These are phyloP conservation scores for Nipponia nippon DNA, from an alignment of 2,113 vertebrate genomes.

Conservation along the genomic window DNA sequence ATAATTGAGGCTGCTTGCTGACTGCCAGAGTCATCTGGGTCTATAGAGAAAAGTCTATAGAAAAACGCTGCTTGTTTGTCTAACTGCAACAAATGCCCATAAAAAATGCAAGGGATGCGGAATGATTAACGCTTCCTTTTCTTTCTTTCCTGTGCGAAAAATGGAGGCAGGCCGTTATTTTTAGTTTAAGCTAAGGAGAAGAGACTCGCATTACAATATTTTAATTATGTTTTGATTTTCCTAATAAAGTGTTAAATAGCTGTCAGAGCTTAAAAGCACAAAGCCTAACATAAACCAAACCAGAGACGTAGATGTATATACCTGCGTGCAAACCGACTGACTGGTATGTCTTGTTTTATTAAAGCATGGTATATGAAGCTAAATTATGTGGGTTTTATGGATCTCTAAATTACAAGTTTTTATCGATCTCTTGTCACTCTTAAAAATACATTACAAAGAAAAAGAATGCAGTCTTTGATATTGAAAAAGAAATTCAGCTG, in stretches of 20 bases:
- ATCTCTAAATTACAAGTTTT: constrained; percentile 41
- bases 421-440: constrained; percentile 31
- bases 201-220: neutral
- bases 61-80: neutral
- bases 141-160: neutral
- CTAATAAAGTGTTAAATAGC: neutral
- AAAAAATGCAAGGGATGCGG: neutral
- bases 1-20: neutral
- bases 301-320: neutral
- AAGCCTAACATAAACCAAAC: neutral
- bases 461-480: constrained; percentile 14
- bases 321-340: neutral
- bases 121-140: neutral
- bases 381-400: constrained; percentile 18
- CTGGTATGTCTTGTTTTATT: constrained; percentile 16
- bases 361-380: constrained; percentile 1
- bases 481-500: constrained; percentile 20
- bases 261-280: neutral
- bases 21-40: neutral
- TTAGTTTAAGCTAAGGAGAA: neutral
- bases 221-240: neutral
- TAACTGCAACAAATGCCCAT: neutral
- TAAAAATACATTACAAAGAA: neutral
- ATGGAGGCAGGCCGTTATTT: neutral
- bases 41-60: neutral